Percentiles rank a stretch among this genome's conserved stretches.
Evolutionary conservation across 2,797 vertebrate genomes (phyloP).

Genomic region (Channallabes apus): DNA sequence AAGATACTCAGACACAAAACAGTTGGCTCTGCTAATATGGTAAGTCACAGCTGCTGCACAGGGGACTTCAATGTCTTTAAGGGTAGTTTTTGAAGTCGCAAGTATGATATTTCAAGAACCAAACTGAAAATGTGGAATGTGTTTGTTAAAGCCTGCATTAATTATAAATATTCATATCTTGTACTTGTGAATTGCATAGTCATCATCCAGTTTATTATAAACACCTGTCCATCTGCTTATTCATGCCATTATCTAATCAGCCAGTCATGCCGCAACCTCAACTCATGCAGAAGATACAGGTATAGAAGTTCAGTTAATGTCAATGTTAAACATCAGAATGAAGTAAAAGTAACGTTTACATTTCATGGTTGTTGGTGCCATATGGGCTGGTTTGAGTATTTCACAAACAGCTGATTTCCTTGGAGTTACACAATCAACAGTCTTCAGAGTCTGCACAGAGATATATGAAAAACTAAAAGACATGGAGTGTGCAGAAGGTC

Average conservation of each 20-base stretch:
- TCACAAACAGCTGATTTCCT: neutral
- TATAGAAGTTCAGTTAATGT: neutral
- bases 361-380: neutral
- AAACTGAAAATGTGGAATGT: neutral
- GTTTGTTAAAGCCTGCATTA: neutral
- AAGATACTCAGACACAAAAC: conserved; percentile 75
- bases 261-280: neutral
- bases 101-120: conserved; percentile 61
- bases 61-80: conserved; percentile 72
- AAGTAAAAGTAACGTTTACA: neutral
- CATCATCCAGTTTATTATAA: neutral
- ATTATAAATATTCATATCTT: neutral
- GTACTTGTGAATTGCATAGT: neutral
- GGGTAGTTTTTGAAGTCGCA: conserved; percentile 70
- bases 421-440: neutral
- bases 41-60: conserved; percentile 69
- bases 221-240: neutral
- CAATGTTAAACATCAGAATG: neutral
- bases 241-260: neutral
- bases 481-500: neutral
- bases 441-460: neutral
- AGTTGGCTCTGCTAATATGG: conserved; percentile 64
- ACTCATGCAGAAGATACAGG: too few relatives aligned
- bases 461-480: neutral
- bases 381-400: neutral